Conservation (phyloP, 2,797 vertebrate genomes). For the Muscicapa striata region DNA sequence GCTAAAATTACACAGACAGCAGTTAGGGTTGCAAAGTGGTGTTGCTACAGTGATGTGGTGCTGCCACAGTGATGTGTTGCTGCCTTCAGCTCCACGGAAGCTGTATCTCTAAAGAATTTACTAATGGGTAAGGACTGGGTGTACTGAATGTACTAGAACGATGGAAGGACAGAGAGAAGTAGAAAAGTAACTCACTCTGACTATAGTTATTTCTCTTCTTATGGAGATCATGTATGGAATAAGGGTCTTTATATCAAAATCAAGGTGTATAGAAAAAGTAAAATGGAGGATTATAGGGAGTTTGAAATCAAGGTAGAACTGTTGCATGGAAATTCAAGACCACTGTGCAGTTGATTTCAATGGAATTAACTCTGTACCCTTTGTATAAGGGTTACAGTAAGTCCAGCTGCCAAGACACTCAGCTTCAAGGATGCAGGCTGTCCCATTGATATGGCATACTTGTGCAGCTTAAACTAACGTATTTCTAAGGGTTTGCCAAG, state of each 20-base stretch:
- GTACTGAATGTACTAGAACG: not conserved
- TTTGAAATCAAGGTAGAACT: not conserved
- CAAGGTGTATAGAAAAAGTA: not conserved
- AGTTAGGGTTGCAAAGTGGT: not conserved
- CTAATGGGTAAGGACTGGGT: not conserved
- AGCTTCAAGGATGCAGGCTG: not conserved
- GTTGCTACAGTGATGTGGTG: not conserved
- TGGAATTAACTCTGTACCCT: not conserved
- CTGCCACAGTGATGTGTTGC: not conserved
- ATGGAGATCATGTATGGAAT: not conserved
- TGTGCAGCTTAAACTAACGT: not conserved
- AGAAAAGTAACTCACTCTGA: slow-evolving; percentile 11
- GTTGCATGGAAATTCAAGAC: not conserved
- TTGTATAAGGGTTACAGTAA: not conserved
- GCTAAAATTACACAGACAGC: not conserved
- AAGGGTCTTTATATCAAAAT: not conserved
- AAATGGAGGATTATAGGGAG: not conserved
- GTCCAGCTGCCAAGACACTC: not conserved
- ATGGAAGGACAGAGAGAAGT: not conserved
- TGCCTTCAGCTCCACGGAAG: not conserved
- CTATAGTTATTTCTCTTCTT: slow-evolving; percentile 7
- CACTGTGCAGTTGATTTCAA: not conserved
- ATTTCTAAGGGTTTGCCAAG: not conserved
- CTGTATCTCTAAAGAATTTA: not conserved
- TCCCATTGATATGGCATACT: not conserved